Evolutionary conservation across 2,797 vertebrate species (phyloP).

Genomic region (Carapus acus): DNA sequence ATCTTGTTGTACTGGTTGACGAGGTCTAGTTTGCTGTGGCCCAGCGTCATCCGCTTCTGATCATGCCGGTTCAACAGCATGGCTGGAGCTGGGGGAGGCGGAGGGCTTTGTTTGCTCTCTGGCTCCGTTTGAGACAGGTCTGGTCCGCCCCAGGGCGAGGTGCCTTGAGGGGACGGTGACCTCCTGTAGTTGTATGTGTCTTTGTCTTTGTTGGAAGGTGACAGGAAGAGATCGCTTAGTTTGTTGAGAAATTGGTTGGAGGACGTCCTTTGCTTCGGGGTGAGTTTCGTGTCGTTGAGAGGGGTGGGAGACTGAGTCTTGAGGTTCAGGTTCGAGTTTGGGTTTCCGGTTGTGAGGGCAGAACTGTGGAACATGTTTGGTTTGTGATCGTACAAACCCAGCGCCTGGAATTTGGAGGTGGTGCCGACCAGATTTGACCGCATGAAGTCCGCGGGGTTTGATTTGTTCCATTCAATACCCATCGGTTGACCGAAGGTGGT

Average conservation of each 20-base stretch:
- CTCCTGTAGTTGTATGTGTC: conserved; percentile 50
- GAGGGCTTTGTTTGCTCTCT: conserved; percentile 66
- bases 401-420: conserved; percentile 63
- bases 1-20: conserved; percentile 92
- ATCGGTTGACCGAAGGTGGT: conserved; percentile 32
- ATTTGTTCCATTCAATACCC: conserved; percentile 61
- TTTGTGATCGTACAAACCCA: conserved; percentile 70
- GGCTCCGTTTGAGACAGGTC: conserved; percentile 69
- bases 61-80: conserved; percentile 63
- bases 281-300: conserved; percentile 44
- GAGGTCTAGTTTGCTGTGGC: conserved; percentile 95
- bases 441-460: conserved; percentile 40
- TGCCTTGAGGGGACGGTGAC: conserved; percentile 47
- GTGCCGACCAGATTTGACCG: conserved; percentile 44
- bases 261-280: conserved; percentile 51
- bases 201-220: conserved; percentile 50
- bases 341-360: background rate
- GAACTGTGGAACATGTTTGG: conserved; percentile 34
- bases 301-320: conserved; percentile 32
- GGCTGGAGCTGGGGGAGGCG: conserved; percentile 43
- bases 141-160: conserved; percentile 50
- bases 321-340: conserved; percentile 34
- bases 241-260: conserved; percentile 62
- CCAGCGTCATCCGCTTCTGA: conserved; percentile 89
- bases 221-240: conserved; percentile 62